Conservation (phyloP, 2,888 invertebrate species). For the Apoda limacodes region DNA sequence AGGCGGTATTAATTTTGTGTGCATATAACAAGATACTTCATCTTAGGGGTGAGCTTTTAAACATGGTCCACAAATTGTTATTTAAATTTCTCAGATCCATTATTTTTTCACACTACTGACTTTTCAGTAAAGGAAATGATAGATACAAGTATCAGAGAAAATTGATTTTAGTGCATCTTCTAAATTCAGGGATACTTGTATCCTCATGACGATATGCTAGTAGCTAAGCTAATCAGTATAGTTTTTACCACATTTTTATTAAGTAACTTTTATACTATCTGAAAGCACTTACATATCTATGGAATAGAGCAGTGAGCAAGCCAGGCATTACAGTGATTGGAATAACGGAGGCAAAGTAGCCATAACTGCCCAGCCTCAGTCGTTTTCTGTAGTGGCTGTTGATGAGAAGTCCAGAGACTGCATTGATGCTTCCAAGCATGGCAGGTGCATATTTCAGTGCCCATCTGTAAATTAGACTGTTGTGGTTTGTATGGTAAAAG, state of each 20-base stretch:
- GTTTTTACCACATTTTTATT: background rate
- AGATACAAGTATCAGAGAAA: no score
- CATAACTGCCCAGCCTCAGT: constrained; percentile 70
- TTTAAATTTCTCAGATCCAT: no score
- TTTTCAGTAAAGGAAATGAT: no score
- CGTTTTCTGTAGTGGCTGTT: constrained; percentile 73
- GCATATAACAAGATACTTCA: no score
- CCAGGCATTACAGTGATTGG: constrained; percentile 73
- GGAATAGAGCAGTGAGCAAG: constrained; percentile 59
- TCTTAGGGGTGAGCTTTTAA: no score
- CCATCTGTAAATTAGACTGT: constrained; percentile 47
- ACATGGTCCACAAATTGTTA: no score
- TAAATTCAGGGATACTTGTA: no score
- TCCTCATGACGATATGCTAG: no score
- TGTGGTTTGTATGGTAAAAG: no score
- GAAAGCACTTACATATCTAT: constrained; percentile 70
- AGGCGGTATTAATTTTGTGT: no score
- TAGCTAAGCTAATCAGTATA: background rate
- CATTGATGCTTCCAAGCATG: constrained; percentile 61
- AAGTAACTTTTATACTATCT: constrained; percentile 5
- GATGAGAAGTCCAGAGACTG: constrained; percentile 67
- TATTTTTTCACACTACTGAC: no score
- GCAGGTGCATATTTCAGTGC: constrained; percentile 59
- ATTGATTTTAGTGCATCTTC: no score
- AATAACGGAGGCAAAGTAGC: constrained; percentile 69